Base-by-base conservation (phyloP, 2,113 vertebrate species). In the Octodon degus region DNA sequence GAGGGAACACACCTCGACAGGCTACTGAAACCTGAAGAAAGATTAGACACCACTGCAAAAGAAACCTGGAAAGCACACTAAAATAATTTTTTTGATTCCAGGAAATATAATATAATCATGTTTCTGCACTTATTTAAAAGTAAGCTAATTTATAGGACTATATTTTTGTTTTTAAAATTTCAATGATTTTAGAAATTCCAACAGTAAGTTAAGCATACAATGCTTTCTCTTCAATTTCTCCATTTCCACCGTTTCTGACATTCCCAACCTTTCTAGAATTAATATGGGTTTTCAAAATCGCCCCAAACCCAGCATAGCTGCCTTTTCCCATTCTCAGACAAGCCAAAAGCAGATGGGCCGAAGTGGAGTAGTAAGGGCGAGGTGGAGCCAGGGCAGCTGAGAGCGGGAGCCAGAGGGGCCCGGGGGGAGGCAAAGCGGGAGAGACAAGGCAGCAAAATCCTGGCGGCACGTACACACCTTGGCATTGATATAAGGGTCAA, bases 401-500 rank as follows among this genome's bases (percentile, higher is more conserved):
- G 86, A 86, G 84, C 10, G 3, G 92, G 89, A 68, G 62, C 89
- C 84, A 81, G 40, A 89, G 43, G 70, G 60, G 91, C 63, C 88
- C 6, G 55, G 70, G 60, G 67, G 53, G 62, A 89, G 96, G 97
- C 83, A 96, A 96, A 97, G 98, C 97, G 67, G 89, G 96, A 98
- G 95, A 90, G 90, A 96, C 65, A 98, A 98, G 97, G 97, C 97
- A 96, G 98, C 97, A 98, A 98, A 96, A 98, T 97, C 97, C 98
- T 98, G 98, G 95, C 98, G 98, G 97, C 98, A 96, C 98, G 99
- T 99, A 99, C 99, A 99, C 99, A 99, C 99, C 99, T 99, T 99
- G 99, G 99, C 99, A 99, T 99, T 99, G 99, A 99, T 99, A 99
- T 99, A 99, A 98, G 99, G 99, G 98, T 99, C 99, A 99, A 99